Base-by-base conservation (phyloP, 2,113 vertebrate genomes). In the Perca flavescens region DNA sequence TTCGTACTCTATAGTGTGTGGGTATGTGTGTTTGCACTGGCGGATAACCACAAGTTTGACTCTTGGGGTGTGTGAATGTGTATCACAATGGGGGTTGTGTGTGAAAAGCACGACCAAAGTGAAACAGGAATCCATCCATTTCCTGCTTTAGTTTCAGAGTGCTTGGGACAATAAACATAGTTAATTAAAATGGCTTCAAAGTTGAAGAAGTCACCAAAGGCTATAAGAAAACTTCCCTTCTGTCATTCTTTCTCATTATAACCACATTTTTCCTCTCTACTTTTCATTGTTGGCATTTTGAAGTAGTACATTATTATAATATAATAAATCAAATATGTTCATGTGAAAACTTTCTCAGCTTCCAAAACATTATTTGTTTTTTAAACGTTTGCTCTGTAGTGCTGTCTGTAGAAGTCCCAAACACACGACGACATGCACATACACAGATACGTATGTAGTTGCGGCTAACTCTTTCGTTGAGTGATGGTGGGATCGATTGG, bases 131-230 rank as follows among this genome's bases (percentile, higher is more conserved):
- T 91, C 90, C 79, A 40, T 93, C 80, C 80, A 89, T 92, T 93
- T 94, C 93, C 93, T 92, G 86, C 84, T 83, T 88, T 89, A 87
- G 85, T 91, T 88, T 86, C 81, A 71, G 84, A 92, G 86, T 89
- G 79, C 88, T 92, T 92, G 60, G 63, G 82, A 93, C 82, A 93
- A 92, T 93, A 92, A 94, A 93, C 88, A 89, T 71, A 90, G 82
- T 93, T 93, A 93, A 93, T 93, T 94, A 91, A 94, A 94, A 91
- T 77, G 75, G 54, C 83, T 84, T 88, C 84, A 87, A 85, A 91
- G 89, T 92, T 92, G 77, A 92, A 92, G 77, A 90, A 92, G 89
- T 91, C 72, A 81, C 78, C 11, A 43, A 63, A 78, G 79, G 62
- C 85, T 86, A 43, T 9, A n/a, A 28, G 70, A 89, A 83, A 83